Evolutionary conservation across 2,797 vertebrate species (phyloP).

Genomic region (Chiloscyllium punctatum): DNA sequence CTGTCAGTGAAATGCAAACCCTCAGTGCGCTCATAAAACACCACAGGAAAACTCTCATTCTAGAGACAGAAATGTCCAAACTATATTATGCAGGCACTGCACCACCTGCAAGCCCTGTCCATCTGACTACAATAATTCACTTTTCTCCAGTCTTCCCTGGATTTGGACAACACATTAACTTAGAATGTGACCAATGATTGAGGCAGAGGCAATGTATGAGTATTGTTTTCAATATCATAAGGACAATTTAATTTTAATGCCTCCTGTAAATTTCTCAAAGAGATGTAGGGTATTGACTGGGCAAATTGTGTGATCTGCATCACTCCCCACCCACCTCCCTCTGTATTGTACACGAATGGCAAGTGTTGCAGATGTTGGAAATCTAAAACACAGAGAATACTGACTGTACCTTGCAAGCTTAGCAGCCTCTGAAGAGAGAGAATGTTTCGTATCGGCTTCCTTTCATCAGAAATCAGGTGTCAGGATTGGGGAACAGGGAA

Average conservation of each 20-base stretch:
- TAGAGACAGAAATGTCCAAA: background rate
- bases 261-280: background rate
- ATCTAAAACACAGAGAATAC: background rate
- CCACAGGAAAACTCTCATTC: background rate
- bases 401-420: background rate
- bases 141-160: background rate
- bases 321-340: too few species aligned
- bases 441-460: background rate
- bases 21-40: background rate
- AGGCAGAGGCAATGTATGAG: background rate
- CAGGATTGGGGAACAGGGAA: background rate
- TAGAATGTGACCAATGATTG: background rate
- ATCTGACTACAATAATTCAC: background rate
- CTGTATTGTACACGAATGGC: background rate
- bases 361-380: background rate
- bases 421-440: background rate
- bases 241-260: background rate
- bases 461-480: background rate
- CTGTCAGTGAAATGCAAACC: background rate
- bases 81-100: background rate
- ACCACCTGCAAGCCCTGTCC: background rate
- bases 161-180: background rate
- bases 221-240: background rate
- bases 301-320: background rate
- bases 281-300: background rate